Conservation (phyloP, 2,888 invertebrate genomes). For the Formica aserva region DNA sequence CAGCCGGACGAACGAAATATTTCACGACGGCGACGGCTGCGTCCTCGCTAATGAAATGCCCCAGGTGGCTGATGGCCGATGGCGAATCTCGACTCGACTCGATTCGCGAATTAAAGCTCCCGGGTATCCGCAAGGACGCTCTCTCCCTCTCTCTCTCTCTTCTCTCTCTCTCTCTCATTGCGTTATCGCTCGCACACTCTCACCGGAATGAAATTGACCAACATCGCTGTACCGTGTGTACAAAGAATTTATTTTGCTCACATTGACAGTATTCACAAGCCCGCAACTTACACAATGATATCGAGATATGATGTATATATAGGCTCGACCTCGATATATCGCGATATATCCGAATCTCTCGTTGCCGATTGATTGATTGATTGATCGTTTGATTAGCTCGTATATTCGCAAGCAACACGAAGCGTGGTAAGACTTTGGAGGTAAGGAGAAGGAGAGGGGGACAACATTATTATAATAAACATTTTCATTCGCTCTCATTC, state of each 20-base stretch:
- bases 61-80: conserved; percentile 51
- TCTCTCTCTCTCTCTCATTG: neutral
- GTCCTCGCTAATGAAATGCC: conserved; percentile 60
- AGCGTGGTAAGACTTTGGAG: neutral
- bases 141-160: neutral
- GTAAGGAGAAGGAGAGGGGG: neutral
- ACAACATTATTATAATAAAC: conserved; percentile 16
- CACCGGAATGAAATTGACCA: conserved; percentile 61
- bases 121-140: neutral
- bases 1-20: conserved; percentile 51
- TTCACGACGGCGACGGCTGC: conserved; percentile 47
- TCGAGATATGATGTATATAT: conserved; percentile 27
- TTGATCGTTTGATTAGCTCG: conserved; percentile 16
- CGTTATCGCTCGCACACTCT: neutral
- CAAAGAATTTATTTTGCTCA: conserved; percentile 68
- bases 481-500: conserved; percentile 21
- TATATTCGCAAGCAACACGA: conserved; percentile 20
- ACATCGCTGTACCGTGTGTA: conserved; percentile 67
- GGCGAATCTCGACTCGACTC: conserved; percentile 9
- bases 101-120: conserved; percentile 30
- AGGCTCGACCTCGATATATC: neutral
- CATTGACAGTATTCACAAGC: conserved; percentile 64
- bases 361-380: conserved; percentile 53
- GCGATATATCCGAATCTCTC: neutral
- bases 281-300: conserved; percentile 58